Base-by-base conservation (phyloP, 2,888 invertebrate species). In the Alentia gelatinosa region DNA sequence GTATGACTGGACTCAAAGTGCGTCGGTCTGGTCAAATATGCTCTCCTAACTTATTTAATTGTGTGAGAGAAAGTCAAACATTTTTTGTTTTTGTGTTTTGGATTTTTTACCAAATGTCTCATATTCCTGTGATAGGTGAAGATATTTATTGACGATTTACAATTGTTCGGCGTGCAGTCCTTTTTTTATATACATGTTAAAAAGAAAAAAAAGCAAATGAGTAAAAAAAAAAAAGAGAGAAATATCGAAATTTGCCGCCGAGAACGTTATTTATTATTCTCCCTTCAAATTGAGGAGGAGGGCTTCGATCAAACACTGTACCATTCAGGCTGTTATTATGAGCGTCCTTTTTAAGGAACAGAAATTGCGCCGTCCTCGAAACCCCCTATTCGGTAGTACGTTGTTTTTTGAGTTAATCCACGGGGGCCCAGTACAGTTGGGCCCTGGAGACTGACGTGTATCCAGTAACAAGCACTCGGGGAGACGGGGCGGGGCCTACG, bases 41-140 rank as follows among this genome's bases (percentile, higher is more conserved):
- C 86, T 50, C 86, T 86, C 50, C 86, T 47, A 42, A 47, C 86
- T 47, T 86, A 86, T 86, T 50, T 86, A 47, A 86, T 47, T 86
- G 86, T 86, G 86, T 86, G 86, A 42, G 35, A 86, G 86, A 86
- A n/a, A 86, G 33, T 47, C 35, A 79, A 79, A 79, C 39, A 12
- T 35, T 19, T 19, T 33, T 39, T 35, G 19, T 84, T 39, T 42
- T 84, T 86, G 3, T 86, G 42, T 86, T 86, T 42, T 50, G 47
- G 86, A 47, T 86, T 86, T 86, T 47, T 50, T 42, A 42, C 86
- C 86, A 50, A 79, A 79, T 86, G 86, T 86, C 86, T 86, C 86
- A 47, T 47, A 47, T 47, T 86, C 86, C 86, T 86, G 86, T 86
- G 86, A 86, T 86, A 86, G 86, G 42, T 86, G 47, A 86, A 23